Percentiles rank a stretch among this genome's conserved stretches.
phyloP scores from a whole-genome alignment of 64 coral and sea anemone genomes.

The Pachyseris speciosa region DNA sequence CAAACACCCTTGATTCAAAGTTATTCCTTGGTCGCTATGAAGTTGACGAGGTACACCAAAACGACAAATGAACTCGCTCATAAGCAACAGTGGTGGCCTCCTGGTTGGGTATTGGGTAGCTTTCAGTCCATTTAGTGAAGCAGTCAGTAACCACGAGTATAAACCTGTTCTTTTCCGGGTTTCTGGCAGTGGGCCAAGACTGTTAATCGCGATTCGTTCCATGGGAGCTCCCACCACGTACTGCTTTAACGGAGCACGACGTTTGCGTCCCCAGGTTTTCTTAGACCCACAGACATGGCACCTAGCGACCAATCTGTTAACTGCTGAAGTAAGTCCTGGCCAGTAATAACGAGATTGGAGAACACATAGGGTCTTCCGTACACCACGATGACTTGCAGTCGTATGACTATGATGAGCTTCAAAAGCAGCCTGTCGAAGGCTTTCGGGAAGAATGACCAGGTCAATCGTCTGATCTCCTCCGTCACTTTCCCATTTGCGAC shows the following conservation, averaged over 20 bases:
- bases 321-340: neutral
- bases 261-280: neutral
- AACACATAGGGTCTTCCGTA: neutral
- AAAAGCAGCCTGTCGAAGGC: neutral
- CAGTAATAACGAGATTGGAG: neutral
- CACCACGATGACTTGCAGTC: neutral
- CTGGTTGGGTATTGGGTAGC: constrained; percentile 35
- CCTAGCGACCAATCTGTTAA: constrained; percentile 6
- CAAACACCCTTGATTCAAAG: constrained; percentile 58
- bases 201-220: constrained; percentile 46
- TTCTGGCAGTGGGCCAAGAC: constrained; percentile 13
- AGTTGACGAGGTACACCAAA: constrained; percentile 54
- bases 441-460: neutral
- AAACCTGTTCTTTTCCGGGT: constrained; percentile 18
- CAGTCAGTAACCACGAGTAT: constrained; percentile 50
- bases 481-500: constrained; percentile 51
- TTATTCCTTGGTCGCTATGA: constrained; percentile 57
- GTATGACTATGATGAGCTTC: neutral
- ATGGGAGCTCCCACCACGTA: constrained; percentile 58
- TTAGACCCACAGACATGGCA: constrained; percentile 21
- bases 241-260: neutral
- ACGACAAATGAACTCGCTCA: constrained; percentile 22
- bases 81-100: constrained; percentile 29
- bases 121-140: constrained; percentile 56
- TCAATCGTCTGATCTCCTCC: neutral